phyloP scores from a whole-genome alignment of 2,797 vertebrate species.

The Cossypha polioptera region DNA sequence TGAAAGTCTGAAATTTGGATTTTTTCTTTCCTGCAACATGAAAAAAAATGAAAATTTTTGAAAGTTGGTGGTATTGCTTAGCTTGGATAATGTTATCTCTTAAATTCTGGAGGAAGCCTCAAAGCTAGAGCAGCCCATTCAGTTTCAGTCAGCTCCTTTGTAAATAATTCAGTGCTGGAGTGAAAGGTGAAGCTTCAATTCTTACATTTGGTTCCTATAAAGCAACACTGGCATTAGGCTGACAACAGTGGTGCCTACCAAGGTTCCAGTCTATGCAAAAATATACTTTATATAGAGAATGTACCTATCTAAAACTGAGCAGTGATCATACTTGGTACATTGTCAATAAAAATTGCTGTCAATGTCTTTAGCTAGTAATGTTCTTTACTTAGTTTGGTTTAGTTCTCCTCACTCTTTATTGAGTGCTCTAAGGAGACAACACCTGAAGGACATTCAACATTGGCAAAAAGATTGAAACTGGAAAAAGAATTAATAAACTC shows the following conservation, averaged over 20 bases:
- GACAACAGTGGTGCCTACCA: neutral
- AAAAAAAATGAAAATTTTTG: neutral
- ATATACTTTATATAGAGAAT: neutral
- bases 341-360: neutral
- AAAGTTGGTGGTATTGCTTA: neutral
- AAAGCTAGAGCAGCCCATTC: neutral
- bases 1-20: conserved; percentile 91
- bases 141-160: neutral
- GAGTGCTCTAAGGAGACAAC: neutral
- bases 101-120: neutral
- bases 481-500: neutral
- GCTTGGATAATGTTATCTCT: neutral
- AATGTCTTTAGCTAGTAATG: neutral
- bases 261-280: neutral
- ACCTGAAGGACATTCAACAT: neutral
- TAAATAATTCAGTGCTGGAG: conserved; percentile 47
- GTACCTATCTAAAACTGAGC: neutral
- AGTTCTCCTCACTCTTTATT: neutral
- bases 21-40: conserved; percentile 87
- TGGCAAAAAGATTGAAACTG: neutral
- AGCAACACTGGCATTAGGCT: neutral
- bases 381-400: neutral
- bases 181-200: conserved; percentile 40
- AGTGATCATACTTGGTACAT: neutral
- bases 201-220: neutral